Evolutionary conservation across 1,140 invertebrate genomes (phyloP).

Genomic region (Andricus grossulariae): DNA sequence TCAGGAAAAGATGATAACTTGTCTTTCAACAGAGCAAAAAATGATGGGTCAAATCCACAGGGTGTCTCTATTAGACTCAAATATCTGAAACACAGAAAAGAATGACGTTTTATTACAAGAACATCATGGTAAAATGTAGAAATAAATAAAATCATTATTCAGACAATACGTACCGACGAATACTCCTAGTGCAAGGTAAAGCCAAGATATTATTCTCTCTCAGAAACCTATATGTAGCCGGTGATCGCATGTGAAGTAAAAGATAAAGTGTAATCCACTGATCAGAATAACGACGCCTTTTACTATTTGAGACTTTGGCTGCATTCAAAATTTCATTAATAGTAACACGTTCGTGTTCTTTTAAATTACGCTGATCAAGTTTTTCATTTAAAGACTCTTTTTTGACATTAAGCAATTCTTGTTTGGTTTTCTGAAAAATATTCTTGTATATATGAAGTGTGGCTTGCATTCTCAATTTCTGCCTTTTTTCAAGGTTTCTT

Average conservation of each 20-base stretch:
- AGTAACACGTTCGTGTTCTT: conserved; percentile 4
- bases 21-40: conserved; percentile 33
- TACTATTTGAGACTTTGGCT: conserved; percentile 30
- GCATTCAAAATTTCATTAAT: conserved; percentile 37
- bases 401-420: not conserved
- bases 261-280: conserved; percentile 43
- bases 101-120: not conserved
- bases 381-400: conserved; percentile 10
- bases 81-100: conserved; percentile 30
- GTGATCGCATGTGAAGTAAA: conserved; percentile 46
- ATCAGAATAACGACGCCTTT: conserved; percentile 46
- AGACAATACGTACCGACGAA: conserved; percentile 38
- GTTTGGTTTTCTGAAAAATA: conserved; percentile 11
- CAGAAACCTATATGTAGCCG: conserved; percentile 42
- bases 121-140: not conserved
- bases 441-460: not conserved
- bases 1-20: not conserved
- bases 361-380: conserved; percentile 11
- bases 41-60: conserved; percentile 34
- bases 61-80: conserved; percentile 33
- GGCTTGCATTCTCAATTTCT: conserved; percentile 11
- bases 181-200: conserved; percentile 41
- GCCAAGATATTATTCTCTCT: conserved; percentile 39
- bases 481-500: not conserved
- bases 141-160: conserved; percentile 20